Base-by-base conservation (phyloP, 1,140 invertebrate genomes). In the Harlomillsia oculata region DNA sequence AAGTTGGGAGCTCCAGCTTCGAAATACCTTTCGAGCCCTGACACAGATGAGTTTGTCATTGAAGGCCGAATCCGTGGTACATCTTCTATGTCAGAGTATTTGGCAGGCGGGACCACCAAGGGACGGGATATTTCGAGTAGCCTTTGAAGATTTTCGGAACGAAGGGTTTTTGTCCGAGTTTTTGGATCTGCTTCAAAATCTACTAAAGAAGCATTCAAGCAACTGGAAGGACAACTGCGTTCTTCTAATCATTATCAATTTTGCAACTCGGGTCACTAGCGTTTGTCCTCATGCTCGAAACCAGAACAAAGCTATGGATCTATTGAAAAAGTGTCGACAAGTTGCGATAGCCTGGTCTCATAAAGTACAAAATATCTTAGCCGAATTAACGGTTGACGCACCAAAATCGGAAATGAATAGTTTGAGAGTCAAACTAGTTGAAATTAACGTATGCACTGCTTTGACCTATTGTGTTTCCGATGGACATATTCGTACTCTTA, bases 191-290 rank as follows among this genome's bases (percentile, higher is more conserved):
- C 18, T 61, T 14, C 30, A 52, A 21, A 23, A 44, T 9, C 11
- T 39, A 11, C 20, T 8, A 3, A 18, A 37, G 3, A 34, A 44
- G 32, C 53, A 61, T 40, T 13, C 14, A 39, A 32, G 44, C 3
- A 61, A 61, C 25, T 61, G 49, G 46, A 56, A 49, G 18, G 45
- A 61, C 25, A 46, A 54, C 9, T 37, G 52, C 23, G 37, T 56
- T 5, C 18, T 56, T 3, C 26, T 52, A 0, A 43, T 16, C 13
- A n/a, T 52, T 5, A 46, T 61, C n/a, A 32, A 56, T 2, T 25
- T 61, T 14, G 29, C 53, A 9, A 18, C 28, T 2, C 9, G 59
- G 32, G 56, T 41, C 11, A 37, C 30, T 11, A 6, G 18, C 1
- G n/a, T 56, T 11, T 48, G 13, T 0, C 13, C 29, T 18, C 6